A percentile compares a stretch with the other conserved stretches of the same genome.
Evolutionary conservation across 2,797 vertebrate species (phyloP).

Genomic region (Aphelocoma californica): DNA sequence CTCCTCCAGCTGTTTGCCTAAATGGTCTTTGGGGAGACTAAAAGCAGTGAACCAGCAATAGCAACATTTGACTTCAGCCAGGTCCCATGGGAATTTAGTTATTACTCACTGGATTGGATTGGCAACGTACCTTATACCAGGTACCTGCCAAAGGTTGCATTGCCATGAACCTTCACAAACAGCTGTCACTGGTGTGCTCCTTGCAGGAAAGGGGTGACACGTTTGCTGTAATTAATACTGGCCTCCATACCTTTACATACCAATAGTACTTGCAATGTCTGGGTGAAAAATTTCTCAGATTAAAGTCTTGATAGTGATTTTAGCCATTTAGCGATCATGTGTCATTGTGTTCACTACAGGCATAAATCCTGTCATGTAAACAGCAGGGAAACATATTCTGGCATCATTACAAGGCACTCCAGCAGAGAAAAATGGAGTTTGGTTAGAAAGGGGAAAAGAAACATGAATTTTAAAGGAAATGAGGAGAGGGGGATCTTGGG

Average conservation of each 20-base stretch:
- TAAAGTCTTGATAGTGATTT: conserved; percentile 64
- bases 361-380: conserved; percentile 77
- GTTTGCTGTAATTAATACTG: conserved; percentile 72
- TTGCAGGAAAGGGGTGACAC: conserved; percentile 55
- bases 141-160: conserved; percentile 80
- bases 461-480: not conserved
- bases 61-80: conserved; percentile 74
- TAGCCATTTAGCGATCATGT: conserved; percentile 71
- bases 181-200: conserved; percentile 79
- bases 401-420: conserved; percentile 62
- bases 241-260: conserved; percentile 45
- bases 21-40: conserved; percentile 67
- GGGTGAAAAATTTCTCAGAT: conserved; percentile 74
- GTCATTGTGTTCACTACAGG: conserved; percentile 74
- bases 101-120: conserved; percentile 77
- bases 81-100: conserved; percentile 70
- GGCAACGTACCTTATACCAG: conserved; percentile 72
- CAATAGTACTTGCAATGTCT: conserved; percentile 62
- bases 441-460: conserved; percentile 14
- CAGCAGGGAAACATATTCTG: conserved; percentile 69
- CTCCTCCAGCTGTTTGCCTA: conserved; percentile 73
- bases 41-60: conserved; percentile 78
- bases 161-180: conserved; percentile 80
- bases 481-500: not conserved
- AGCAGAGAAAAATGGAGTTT: conserved; percentile 57